phyloP scores from a whole-genome alignment of 2,113 vertebrate species.

The Pteruthius melanotis region DNA sequence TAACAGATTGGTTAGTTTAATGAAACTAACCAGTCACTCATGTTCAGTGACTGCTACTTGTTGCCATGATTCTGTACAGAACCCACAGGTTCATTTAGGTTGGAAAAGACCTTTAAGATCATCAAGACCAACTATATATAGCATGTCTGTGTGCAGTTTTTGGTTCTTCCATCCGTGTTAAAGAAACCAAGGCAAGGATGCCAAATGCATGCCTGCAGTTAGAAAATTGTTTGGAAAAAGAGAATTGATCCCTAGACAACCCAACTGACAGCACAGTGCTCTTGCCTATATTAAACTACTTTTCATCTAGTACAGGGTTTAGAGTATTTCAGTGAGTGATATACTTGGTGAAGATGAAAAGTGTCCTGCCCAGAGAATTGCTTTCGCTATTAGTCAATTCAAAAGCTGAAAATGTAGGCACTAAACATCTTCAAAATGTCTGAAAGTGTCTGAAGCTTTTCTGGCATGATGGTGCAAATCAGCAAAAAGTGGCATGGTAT shows the following conservation, averaged over 20 bases:
- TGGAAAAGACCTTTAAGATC: background rate
- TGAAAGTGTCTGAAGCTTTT: background rate
- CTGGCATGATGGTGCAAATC: background rate
- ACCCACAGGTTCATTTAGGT: background rate
- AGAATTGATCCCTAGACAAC: conserved; percentile 7
- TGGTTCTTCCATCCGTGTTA: background rate
- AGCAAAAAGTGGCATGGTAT: background rate
- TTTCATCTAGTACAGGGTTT: background rate
- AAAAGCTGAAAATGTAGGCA: background rate
- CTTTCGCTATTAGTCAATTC: background rate
- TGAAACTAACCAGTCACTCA: background rate
- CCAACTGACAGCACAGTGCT: background rate
- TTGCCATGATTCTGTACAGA: background rate
- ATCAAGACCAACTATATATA: background rate
- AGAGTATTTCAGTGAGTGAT: background rate
- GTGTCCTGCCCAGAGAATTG: background rate
- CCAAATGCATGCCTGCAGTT: background rate
- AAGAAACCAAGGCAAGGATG: background rate
- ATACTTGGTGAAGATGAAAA: background rate
- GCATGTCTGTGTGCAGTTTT: background rate
- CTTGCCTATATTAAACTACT: background rate
- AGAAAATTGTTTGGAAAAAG: background rate
- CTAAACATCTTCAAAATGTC: background rate
- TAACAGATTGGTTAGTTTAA: background rate
- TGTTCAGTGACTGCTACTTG: background rate